Evolutionary conservation across 1,140 invertebrate genomes (phyloP), one percentile per base, ranked within the genome.

Genomic region (Ceratina australensis): DNA sequence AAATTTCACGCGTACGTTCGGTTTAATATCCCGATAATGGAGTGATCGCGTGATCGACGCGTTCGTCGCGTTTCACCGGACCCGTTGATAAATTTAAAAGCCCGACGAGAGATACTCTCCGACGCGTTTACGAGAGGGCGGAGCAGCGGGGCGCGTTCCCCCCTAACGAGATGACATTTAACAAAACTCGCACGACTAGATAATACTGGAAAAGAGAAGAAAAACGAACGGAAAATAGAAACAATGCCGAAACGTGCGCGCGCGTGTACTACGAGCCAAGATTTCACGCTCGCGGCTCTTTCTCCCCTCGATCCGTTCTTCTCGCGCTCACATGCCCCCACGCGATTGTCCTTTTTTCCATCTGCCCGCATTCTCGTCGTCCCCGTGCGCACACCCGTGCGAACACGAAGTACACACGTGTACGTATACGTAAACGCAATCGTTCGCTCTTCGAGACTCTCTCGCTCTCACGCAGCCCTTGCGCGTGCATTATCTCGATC

Each of bases 121-220:
- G 0, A 10, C 10, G 33, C 10, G 5, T 10, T 42, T 42, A 42
- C 33, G 5, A 42, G 33, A 42, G 33, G 33, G 33, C 33, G 33
- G 33, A 42, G 33, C 33, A 3, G 33, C 33, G 5, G 33, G 33
- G 52, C 74, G 24, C 78, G 16, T 33, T 57, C 33, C 74, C 65
- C 72, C 79, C 59, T 26, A 28, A 42, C 54, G 74, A 79, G 84
- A 87, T 81, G 86, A 87, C 88, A 87, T 90, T 59, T 87, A 89
- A 90, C 87, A 87, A 90, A 89, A 90, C 89, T 89, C 90, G 88
- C 90, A 90, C 91, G 91, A 92, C 91, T 92, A 92, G 91, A 92
- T 92, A 91, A 91, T 92, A 92, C 91, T 91, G 91, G 90, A 92
- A 92, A 89, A 84, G 81, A 18, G 22, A 18, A 73, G 33, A 73